These are phyloP conservation scores for Amphiprion clarkii DNA, from an alignment of 2,797 vertebrate species.

Conservation along the genomic window DNA sequence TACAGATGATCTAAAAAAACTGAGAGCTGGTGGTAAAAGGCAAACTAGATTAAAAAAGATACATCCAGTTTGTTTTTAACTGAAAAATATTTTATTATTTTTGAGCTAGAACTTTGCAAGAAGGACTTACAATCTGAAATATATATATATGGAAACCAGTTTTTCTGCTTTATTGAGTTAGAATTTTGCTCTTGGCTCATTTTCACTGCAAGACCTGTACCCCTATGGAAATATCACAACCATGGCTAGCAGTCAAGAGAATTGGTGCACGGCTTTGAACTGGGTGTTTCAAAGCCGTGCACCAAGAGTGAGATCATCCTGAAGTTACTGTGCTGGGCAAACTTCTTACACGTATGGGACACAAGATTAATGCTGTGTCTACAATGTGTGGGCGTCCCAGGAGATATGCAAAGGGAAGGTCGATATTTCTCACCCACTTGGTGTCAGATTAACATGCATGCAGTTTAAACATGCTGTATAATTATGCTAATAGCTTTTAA, in stretches of 20 bases:
- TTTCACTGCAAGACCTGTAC: too few species aligned
- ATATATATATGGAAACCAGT: too few species aligned
- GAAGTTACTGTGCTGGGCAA: conserved; percentile 37
- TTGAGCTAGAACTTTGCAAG: too few species aligned
- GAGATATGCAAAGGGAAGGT: conserved; percentile 41
- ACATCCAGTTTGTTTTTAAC: too few species aligned
- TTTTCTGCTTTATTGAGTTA: too few species aligned
- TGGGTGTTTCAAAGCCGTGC: conserved; percentile 56
- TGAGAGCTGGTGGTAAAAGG: neutral
- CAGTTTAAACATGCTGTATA: conserved; percentile 19
- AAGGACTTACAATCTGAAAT: too few species aligned
- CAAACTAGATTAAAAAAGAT: too few species aligned
- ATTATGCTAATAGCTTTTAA: conserved; percentile 17
- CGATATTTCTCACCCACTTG: conserved; percentile 62
- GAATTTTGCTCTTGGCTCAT: too few species aligned
- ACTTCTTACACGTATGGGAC: conserved; percentile 57
- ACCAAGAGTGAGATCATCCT: conserved; percentile 61
- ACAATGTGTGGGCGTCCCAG: conserved; percentile 56
- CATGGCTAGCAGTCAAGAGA: too few species aligned
- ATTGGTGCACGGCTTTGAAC: neutral
- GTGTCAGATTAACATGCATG: conserved; percentile 51
- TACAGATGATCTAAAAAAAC: neutral
- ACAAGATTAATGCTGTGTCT: conserved; percentile 62
- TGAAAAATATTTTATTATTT: too few species aligned
- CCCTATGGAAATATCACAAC: too few species aligned